Evolutionary conservation across 1,140 invertebrate species (phyloP), one percentile per base, ranked within the genome.

Genomic region (Caenorhabditis remanei): DNA sequence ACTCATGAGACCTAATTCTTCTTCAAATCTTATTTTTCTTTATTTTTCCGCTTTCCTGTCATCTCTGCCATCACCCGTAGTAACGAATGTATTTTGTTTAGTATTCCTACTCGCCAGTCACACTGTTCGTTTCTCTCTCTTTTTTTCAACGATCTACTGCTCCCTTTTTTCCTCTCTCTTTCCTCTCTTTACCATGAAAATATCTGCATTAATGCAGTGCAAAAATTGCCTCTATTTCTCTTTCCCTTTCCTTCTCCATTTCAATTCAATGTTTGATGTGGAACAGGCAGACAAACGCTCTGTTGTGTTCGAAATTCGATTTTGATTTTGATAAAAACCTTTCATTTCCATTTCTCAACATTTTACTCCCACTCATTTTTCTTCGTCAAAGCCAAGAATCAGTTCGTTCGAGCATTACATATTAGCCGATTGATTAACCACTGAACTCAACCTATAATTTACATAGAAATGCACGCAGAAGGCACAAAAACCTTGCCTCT

Each of bases 161-260:
- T 65, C 32, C 16, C 41, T 40, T 50, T 79, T 43, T n/a, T 40
- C 19, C 11, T 41, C 7, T 79, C 53, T 79, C n/a, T 40, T 53
- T 53, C 43, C 65, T 21, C 13, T 1, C 21, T 9, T 58, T 41
- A 75, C 9, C 19, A 50, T 13, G 13, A 50, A 79, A 79, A 79
- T 79, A 79, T 79, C 71, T 79, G 71, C 71, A 79, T 79, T 79
- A 79, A 79, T 79, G 71, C 71, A 79, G 71, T 79, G 71, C 53
- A 79, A 50, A 79, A 79, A 46, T 71, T 43, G 40, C 43, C 67
- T 79, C 43, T 79, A 50, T 79, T 50, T 50, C 71, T 79, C 71
- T 53, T 9, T 13, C 14, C 53, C 71, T 79, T 79, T 9, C 14
- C 13, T 53, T 53, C 19, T 79, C 21, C 71, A 79, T 79, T 79